Evolutionary conservation across 2,113 vertebrate genomes (phyloP).

Genomic region (Megaptera novaeangliae): DNA sequence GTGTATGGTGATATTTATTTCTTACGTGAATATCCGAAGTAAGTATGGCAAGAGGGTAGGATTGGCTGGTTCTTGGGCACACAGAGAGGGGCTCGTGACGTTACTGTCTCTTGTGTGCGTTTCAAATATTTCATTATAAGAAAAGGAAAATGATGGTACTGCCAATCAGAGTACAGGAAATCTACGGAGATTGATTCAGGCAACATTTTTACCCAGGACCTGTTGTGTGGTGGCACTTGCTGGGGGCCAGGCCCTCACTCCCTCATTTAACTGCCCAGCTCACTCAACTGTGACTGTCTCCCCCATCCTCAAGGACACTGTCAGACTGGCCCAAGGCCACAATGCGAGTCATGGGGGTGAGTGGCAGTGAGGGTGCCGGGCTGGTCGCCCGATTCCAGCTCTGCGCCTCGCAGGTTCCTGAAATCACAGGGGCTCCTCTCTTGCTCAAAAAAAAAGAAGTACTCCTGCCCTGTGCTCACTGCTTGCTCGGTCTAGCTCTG

Average conservation of each 20-base stretch:
- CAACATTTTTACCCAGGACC: rapidly evolving
- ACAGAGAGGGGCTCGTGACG: background rate
- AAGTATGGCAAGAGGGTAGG: background rate
- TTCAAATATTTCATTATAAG: background rate
- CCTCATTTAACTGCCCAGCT: background rate
- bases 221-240: background rate
- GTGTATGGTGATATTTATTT: background rate
- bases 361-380: background rate
- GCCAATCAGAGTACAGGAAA: rapidly evolving
- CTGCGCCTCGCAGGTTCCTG: background rate
- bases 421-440: background rate
- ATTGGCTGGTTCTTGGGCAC: background rate
- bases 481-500: background rate
- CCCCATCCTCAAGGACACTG: background rate
- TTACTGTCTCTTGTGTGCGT: background rate
- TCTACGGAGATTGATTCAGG: background rate
- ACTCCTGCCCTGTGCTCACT: rapidly evolving
- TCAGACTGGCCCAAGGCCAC: background rate
- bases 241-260: background rate
- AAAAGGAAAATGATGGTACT: background rate
- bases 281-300: background rate
- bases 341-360: rapidly evolving
- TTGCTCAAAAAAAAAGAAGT: background rate
- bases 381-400: background rate
- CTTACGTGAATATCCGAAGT: background rate